Evolutionary conservation across 1,140 invertebrate genomes (phyloP), one percentile per base, ranked within the genome.

Genomic region (Bombus difficillimus): DNA sequence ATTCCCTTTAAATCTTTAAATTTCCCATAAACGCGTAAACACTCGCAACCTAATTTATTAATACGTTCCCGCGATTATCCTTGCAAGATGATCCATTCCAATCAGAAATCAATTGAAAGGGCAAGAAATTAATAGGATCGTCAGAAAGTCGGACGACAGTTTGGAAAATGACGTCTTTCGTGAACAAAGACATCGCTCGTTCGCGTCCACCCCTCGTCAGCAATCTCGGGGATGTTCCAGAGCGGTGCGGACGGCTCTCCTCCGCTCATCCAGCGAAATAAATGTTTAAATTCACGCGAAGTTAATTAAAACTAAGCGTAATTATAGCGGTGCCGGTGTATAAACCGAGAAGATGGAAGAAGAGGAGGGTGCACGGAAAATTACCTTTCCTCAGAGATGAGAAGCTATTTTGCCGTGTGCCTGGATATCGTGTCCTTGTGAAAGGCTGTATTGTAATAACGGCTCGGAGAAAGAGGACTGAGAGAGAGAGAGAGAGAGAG

Each of bases 291-390:
- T 92, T 91, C 86, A 83, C 88, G 90, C 86, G 90, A 91, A 91
- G 92, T 92, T 92, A 92, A 92, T 92, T 92, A 92, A 92, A 92
- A 92, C 91, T 91, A 87, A 88, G 91, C 88, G 90, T 89, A 92
- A 92, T 92, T 92, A 91, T 90, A 89, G 87, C 83, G 69, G 78
- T 81, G 62, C 68, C 68, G 86, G 78, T 90, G 86, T 87, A 88
- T 91, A 91, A 91, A 88, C 90, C 78, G 71, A 78, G 59, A 76
- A 74, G 69, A 43, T 53, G 37, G 62, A 28, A 13, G 15, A 18
- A 66, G 64, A 28, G 28, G 59, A 62, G 59, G 59, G 28, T n/a
- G 41, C 59, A 37, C 37, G 39, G 72, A 84, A 86, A 85, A 86
- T 90, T 89, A 89, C 86, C 79, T 80, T 83, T 77, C 59, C 34